These are phyloP conservation scores for Ariopsis seemanni DNA, from an alignment of 2,113 vertebrate genomes.

Conservation along the genomic window DNA sequence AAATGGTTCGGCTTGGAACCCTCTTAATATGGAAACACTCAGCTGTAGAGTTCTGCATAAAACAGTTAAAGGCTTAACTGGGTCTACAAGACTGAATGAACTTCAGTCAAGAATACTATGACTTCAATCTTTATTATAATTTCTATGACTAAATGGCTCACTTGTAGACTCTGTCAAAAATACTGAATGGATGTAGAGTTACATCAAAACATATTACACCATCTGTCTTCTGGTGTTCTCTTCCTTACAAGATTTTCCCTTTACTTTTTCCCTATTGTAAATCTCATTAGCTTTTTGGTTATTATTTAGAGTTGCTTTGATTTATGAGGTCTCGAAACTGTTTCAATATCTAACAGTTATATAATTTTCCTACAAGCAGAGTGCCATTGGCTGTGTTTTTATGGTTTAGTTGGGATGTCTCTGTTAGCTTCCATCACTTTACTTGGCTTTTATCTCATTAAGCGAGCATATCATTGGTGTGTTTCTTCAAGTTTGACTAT, in stretches of 20 bases:
- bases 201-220: background rate
- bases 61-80: background rate
- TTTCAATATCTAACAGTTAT: background rate
- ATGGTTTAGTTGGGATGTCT: slow-evolving; percentile 41
- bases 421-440: slow-evolving; percentile 57
- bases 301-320: background rate
- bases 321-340: background rate
- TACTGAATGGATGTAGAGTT: background rate
- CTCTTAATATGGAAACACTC: background rate
- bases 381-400: slow-evolving; percentile 1
- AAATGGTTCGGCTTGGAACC: background rate
- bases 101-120: background rate
- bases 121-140: background rate
- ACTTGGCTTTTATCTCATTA: background rate
- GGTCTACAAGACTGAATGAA: background rate
- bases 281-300: background rate
- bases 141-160: background rate
- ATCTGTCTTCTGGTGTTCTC: background rate
- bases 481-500: background rate
- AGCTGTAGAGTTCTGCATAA: background rate
- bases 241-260: background rate
- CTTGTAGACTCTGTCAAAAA: background rate
- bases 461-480: background rate
- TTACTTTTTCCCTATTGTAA: background rate
- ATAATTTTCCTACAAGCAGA: background rate